Conservation (phyloP, 1,140 invertebrate genomes). For the Mesaphorura yosii region DNA sequence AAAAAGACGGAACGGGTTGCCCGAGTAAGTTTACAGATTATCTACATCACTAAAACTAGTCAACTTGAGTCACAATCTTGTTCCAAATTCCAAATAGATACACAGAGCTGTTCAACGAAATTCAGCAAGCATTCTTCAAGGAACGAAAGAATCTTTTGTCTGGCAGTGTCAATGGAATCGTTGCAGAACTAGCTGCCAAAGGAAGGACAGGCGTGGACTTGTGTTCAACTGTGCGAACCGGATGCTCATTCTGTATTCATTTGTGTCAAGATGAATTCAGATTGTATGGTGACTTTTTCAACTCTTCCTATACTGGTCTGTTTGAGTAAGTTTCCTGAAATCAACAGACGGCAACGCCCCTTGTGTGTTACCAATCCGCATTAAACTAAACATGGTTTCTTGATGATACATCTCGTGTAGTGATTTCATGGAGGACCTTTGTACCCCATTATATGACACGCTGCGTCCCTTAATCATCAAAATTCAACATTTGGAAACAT, state of each 20-base stretch:
- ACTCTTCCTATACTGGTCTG: constrained; percentile 39
- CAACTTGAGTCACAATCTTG: constrained; percentile 11
- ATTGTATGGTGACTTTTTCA: constrained; percentile 81
- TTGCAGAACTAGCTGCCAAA: constrained; percentile 54
- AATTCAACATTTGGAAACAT: constrained; percentile 92
- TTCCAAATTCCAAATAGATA: constrained; percentile 45
- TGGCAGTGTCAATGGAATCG: constrained; percentile 61
- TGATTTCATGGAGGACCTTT: constrained; percentile 66
- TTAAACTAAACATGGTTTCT: constrained; percentile 1
- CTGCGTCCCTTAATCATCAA: constrained; percentile 91
- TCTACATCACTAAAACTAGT: background rate
- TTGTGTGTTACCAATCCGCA: too few species aligned
- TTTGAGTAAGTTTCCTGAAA: constrained; percentile 25
- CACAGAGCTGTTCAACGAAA: constrained; percentile 60
- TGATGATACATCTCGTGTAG: constrained; percentile 16
- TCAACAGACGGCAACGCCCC: too few species aligned
- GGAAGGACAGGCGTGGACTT: constrained; percentile 55
- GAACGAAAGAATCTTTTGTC: constrained; percentile 61
- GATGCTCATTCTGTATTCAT: constrained; percentile 78
- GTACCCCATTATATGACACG: constrained; percentile 80
- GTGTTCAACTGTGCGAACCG: constrained; percentile 72
- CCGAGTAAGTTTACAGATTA: constrained; percentile 47
- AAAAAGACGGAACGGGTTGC: constrained; percentile 52
- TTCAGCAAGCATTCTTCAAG: constrained; percentile 72
- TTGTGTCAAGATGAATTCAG: constrained; percentile 82